Evolutionary conservation across 2,797 vertebrate species (phyloP), one percentile per base, ranked within the genome.

Genomic region (Myotis planiceps): DNA sequence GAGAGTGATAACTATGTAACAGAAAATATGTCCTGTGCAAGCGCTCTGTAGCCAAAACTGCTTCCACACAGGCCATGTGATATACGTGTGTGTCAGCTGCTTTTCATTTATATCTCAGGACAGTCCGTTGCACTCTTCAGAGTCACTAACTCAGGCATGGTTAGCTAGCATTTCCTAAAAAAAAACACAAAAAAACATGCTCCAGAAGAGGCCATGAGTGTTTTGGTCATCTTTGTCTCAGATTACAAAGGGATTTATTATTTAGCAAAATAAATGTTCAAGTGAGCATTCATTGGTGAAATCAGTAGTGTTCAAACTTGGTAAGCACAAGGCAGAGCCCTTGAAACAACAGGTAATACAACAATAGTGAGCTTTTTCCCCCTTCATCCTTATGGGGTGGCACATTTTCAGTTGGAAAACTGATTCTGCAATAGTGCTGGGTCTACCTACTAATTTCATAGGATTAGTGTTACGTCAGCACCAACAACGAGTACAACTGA

Each of bases 11-110:
- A 18, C 8, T 1, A 1, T n/a, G 16, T 34, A 75, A 90, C 49
- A 53, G 69, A 68, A 89, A 69, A 14, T 21, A 1, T 29, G 14
- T 9, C 10, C 16, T 25, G 2, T 15, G 9, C 6, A 45, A 45
- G 9, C 49, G 3, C n/a, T 75, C 58, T 74, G 23, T 27, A 34
- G 55, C 37, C 37, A 75, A 66, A 42, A 39, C 39, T 42, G 25
- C 21, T 45, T 53, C 4, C 5, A 10, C 37, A 32, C 1, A 27
- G 16, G 29, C 78, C 2, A 1, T 72, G 14, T 51, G 75, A 87
- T 8, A 29, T 3, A 14, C 0, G 0, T 6, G 1, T 29, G 0
- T 34, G 9, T 34, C 42, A 76, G 42, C 3, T 42, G 71, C 71
- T 81, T 78, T 78, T 88, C n/a, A 58, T 37, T 18, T 13, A 2